Base-by-base conservation (phyloP, 2,888 invertebrate genomes). In the Emesis russula region DNA sequence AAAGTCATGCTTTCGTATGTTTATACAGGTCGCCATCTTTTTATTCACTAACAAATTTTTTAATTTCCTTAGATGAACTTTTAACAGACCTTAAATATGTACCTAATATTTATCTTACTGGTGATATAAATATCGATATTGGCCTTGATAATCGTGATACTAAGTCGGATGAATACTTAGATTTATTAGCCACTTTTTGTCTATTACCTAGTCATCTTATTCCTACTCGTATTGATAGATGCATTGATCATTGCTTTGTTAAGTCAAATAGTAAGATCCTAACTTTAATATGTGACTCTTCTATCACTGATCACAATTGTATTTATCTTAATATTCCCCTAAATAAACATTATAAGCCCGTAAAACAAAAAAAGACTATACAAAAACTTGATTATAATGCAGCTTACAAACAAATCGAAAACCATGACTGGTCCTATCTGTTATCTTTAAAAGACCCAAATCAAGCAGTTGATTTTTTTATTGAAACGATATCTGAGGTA, bases 121-220 rank as follows among this genome's bases (percentile, higher is more conserved):
- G 85, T 2, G 87, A 90, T 68, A 87, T 87, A 25, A 83, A 85
- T 33, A 87, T 87, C 11, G 78, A 85, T 11, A 44, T 79, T 25
- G 44, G 31, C 9, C 31, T 33, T 2, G 33, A 53, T 15, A 36
- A 41, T 58, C 38, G 58, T 9, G 78, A 70, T 18, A 44, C 70
- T 41, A 85, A 82, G 11, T 73, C 63, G 7, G 5, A 9, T 1
- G 78, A 73, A 13, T 90, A 88, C 58, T 31, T 88, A 58, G 82
- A 85, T 36, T 81, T 88, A 77, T 11, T 87, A 38, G 25, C 86
- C 3, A 15, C 41, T 9, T 73, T 83, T 36, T 76, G 85, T 0
- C 4, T 87, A 11, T 36, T 90, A 70, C 73, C 87, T 3, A 82
- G 81, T 0, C 90, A 90, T 66, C 6, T 18, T 5, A 7, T 87